These are phyloP conservation scores for Ophiodon elongatus DNA, from an alignment of 2,113 vertebrate species.

Conservation along the genomic window DNA sequence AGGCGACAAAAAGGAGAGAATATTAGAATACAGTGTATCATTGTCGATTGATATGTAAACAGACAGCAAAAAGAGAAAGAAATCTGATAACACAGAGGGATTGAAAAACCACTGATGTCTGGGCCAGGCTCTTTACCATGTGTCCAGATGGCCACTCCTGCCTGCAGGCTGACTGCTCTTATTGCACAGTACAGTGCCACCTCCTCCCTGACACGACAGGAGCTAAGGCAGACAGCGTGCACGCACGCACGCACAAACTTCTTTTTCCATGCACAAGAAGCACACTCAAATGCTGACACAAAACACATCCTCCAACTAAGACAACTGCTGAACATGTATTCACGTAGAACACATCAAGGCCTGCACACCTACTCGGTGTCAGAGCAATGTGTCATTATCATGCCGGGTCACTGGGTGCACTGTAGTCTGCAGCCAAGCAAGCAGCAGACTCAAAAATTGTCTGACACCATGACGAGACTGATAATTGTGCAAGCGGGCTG, in stretches of 20 bases:
- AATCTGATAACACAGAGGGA: slow-evolving; percentile 40
- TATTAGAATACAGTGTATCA: slow-evolving; percentile 41
- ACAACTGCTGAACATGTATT: not conserved
- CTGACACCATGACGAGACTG: slow-evolving; percentile 30
- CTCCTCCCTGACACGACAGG: slow-evolving; percentile 58
- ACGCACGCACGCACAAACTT: not conserved
- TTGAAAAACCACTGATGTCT: slow-evolving; percentile 43
- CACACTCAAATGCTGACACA: not conserved
- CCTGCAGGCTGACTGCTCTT: slow-evolving; percentile 66
- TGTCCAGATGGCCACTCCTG: slow-evolving; percentile 67
- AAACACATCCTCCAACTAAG: slow-evolving; percentile 22
- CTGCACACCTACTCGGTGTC: slow-evolving; percentile 16
- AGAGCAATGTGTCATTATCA: slow-evolving; percentile 4
- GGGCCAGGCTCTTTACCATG: slow-evolving; percentile 51
- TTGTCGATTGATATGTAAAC: slow-evolving; percentile 24
- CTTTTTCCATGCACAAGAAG: not conserved
- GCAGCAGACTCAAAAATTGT: slow-evolving; percentile 3
- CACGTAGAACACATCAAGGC: not conserved
- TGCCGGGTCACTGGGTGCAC: slow-evolving; percentile 46
- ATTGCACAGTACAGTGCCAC: slow-evolving; percentile 58
- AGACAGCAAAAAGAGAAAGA: slow-evolving; percentile 28
- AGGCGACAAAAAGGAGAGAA: slow-evolving; percentile 33
- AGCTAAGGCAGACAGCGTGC: slow-evolving; percentile 32
- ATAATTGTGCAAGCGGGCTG: not conserved
- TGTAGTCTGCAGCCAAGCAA: slow-evolving; percentile 16